phyloP scores from a whole-genome alignment of 2,113 vertebrate genomes.

The Thinocorus orbignyianus region DNA sequence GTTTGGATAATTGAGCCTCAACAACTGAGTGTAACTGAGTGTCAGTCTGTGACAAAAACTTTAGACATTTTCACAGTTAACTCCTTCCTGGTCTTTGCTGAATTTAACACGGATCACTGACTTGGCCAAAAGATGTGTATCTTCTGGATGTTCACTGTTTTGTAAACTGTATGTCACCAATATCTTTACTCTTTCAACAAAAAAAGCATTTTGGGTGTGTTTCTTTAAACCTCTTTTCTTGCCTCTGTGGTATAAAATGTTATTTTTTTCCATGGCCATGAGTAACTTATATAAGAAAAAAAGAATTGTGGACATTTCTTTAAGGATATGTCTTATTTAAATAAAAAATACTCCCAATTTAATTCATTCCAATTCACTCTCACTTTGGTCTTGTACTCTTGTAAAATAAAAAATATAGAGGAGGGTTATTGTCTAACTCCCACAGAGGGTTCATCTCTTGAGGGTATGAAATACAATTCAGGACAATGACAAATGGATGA shows the following conservation, averaged over 20 bases:
- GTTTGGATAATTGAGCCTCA: background rate
- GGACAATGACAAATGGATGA: background rate
- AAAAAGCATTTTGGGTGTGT: background rate
- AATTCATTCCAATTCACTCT: background rate
- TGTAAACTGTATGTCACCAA: no score
- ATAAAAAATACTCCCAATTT: background rate
- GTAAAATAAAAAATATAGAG: background rate
- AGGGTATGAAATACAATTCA: background rate
- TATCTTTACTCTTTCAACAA: background rate
- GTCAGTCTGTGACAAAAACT: background rate
- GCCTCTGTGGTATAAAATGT: background rate
- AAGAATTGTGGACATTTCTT: background rate
- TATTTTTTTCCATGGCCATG: background rate
- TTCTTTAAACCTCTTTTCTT: background rate
- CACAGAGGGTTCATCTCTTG: background rate
- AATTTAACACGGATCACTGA: background rate
- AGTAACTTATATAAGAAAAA: background rate
- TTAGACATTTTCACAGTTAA: background rate
- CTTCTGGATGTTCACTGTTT: background rate
- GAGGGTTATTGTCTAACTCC: background rate
- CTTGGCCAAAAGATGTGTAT: background rate
- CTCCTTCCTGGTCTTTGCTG: background rate
- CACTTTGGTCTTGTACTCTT: background rate
- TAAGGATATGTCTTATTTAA: background rate
- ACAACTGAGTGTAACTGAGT: background rate